Evolutionary conservation across 2,888 invertebrate species (phyloP).

Genomic region (Cremastinae sp.): DNA sequence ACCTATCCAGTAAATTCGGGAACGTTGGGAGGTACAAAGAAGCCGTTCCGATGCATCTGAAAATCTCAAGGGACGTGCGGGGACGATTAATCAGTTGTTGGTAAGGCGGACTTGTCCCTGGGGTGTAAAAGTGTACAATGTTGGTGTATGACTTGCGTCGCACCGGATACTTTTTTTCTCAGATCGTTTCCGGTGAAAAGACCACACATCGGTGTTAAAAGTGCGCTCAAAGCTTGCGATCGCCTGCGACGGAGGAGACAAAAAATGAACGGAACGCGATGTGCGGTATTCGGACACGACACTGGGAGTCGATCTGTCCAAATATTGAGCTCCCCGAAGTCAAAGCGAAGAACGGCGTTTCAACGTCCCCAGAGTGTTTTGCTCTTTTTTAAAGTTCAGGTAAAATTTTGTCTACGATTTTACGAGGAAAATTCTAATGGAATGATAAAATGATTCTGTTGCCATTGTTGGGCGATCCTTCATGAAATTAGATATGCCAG

Average conservation of each 20-base stretch:
- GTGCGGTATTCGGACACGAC: slow-evolving; percentile 69
- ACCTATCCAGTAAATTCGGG: slow-evolving; percentile 66
- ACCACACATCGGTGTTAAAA: slow-evolving; percentile 47
- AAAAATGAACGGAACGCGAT: slow-evolving; percentile 27
- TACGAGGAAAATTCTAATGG: not conserved
- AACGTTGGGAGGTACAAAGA: slow-evolving; percentile 71
- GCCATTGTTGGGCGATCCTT: not conserved
- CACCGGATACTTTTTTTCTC: slow-evolving; percentile 30
- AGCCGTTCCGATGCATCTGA: slow-evolving; percentile 76
- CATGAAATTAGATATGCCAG: slow-evolving; percentile 5
- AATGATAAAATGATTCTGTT: slow-evolving; percentile 5
- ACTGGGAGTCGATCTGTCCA: slow-evolving; percentile 75
- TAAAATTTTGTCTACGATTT: too few species aligned
- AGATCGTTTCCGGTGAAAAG: slow-evolving; percentile 42
- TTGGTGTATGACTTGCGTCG: slow-evolving; percentile 67
- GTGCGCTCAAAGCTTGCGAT: slow-evolving; percentile 27
- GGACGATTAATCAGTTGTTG: slow-evolving; percentile 81
- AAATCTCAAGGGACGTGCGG: slow-evolving; percentile 73
- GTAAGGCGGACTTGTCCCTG: slow-evolving; percentile 76
- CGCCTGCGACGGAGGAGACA: slow-evolving; percentile 26
- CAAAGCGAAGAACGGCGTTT: slow-evolving; percentile 12
- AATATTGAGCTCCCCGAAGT: slow-evolving; percentile 72
- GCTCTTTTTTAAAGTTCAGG: slow-evolving; percentile 7
- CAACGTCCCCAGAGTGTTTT: slow-evolving; percentile 47
- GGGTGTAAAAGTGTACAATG: slow-evolving; percentile 73